Evolutionary conservation across 2,888 invertebrate genomes (phyloP).

Genomic region (Merodon equestris): DNA sequence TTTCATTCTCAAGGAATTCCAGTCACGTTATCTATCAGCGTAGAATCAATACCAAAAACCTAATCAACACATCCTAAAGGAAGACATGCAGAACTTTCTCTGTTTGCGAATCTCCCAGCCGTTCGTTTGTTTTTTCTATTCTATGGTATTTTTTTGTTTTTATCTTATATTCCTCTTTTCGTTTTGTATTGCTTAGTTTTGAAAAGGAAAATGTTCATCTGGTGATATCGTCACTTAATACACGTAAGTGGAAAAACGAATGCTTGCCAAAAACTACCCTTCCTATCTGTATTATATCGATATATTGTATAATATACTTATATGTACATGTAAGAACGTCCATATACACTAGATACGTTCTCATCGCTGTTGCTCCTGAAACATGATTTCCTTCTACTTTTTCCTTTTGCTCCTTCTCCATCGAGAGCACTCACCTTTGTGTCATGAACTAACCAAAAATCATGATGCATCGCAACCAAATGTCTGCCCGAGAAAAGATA

Average conservation of each 20-base stretch:
- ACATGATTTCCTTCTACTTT: constrained; percentile 43
- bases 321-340: no score
- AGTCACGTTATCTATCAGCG: constrained; percentile 75
- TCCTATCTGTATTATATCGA: not conserved
- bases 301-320: no score
- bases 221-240: constrained; percentile 48
- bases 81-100: constrained; percentile 65
- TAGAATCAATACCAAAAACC: constrained; percentile 76
- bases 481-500: constrained; percentile 53
- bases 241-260: constrained; percentile 14
- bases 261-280: constrained; percentile 53
- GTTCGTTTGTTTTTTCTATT: constrained; percentile 30
- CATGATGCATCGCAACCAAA: constrained; percentile 57
- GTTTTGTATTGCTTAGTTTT: constrained; percentile 25
- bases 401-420: constrained; percentile 22
- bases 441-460: constrained; percentile 65
- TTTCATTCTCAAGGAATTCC: constrained; percentile 68
- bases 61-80: constrained; percentile 72
- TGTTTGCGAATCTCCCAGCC: constrained; percentile 60
- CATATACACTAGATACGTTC: constrained; percentile 28
- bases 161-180: not conserved
- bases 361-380: constrained; percentile 48
- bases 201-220: constrained; percentile 43
- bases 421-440: constrained; percentile 66
- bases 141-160: constrained; percentile 22